Conservation (phyloP, 2,797 vertebrate genomes). For the Brachyalestes nurse region DNA sequence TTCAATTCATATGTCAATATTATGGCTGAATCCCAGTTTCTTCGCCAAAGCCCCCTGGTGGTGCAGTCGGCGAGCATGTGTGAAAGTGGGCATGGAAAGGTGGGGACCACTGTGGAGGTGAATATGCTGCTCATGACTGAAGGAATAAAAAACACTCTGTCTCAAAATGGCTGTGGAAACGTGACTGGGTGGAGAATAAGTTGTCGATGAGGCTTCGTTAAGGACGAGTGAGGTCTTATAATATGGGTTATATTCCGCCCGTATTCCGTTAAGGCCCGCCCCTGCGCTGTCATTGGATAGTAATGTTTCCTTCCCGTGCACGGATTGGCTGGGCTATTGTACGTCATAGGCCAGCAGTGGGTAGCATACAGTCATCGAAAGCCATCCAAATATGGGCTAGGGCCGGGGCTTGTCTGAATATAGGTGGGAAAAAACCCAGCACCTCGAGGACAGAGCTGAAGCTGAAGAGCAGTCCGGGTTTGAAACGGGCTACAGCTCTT, state of each 20-base stretch:
- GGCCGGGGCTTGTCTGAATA: neutral
- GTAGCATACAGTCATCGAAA: neutral
- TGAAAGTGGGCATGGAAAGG: slow-evolving; percentile 59
- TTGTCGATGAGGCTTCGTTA: slow-evolving; percentile 47
- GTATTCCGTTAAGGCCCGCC: neutral
- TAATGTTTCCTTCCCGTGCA: neutral
- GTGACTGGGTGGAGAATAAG: slow-evolving; percentile 57
- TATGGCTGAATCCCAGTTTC: slow-evolving; percentile 22
- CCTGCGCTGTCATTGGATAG: neutral
- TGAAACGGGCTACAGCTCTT: slow-evolving; percentile 12
- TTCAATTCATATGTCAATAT: too few relatives aligned
- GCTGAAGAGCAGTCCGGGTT: slow-evolving; percentile 22
- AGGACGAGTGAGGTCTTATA: slow-evolving; percentile 8
- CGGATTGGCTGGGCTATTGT: neutral
- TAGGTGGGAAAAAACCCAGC: neutral
- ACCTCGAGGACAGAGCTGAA: slow-evolving; percentile 5
- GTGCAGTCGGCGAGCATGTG: slow-evolving; percentile 48
- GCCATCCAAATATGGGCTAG: neutral
- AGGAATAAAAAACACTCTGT: neutral
- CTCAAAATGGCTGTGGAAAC: slow-evolving; percentile 43
- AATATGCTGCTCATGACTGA: neutral
- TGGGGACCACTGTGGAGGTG: neutral
- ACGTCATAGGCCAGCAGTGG: neutral
- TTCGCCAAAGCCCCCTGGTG: slow-evolving; percentile 30
- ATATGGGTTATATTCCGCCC: neutral